phyloP scores from a whole-genome alignment of 2,888 invertebrate species.

The Arrhopalites spinosus region DNA sequence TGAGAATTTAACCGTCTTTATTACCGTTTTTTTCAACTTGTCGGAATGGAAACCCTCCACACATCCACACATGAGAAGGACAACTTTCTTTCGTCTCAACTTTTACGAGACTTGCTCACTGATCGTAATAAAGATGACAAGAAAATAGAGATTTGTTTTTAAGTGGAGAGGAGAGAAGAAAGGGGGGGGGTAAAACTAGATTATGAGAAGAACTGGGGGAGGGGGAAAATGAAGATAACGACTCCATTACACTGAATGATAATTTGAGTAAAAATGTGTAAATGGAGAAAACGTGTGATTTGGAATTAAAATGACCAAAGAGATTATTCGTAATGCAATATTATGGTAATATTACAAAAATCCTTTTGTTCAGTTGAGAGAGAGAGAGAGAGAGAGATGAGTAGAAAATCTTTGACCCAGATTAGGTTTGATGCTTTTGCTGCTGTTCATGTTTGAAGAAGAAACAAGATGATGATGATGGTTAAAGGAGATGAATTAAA shows the following conservation, averaged over 20 bases:
- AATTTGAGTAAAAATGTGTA: slow-evolving; percentile 11
- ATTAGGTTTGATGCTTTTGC: background rate
- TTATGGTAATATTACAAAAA: background rate
- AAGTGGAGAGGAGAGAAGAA: background rate
- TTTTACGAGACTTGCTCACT: too few species aligned
- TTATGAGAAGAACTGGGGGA: background rate
- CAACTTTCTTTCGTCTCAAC: too few species aligned
- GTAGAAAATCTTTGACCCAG: slow-evolving; percentile 24
- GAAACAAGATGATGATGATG: too few species aligned
- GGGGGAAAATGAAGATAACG: background rate
- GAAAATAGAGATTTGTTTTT: background rate
- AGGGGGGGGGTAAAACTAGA: background rate
- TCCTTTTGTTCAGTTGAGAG: background rate
- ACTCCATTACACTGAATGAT: background rate
- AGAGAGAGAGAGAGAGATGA: background rate
- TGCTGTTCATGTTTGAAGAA: background rate
- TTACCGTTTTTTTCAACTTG: too few species aligned
- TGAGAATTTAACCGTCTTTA: too few species aligned
- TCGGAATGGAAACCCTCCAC: too few species aligned
- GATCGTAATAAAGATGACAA: background rate
- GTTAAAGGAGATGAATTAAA: slow-evolving; percentile 13
- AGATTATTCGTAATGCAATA: slow-evolving; percentile 3
- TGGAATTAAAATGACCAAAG: slow-evolving; percentile 16
- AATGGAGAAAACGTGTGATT: slow-evolving; percentile 14
- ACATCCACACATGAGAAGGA: too few species aligned